Conservation (phyloP, 2,113 vertebrate genomes). For the Corythornis cristatus region DNA sequence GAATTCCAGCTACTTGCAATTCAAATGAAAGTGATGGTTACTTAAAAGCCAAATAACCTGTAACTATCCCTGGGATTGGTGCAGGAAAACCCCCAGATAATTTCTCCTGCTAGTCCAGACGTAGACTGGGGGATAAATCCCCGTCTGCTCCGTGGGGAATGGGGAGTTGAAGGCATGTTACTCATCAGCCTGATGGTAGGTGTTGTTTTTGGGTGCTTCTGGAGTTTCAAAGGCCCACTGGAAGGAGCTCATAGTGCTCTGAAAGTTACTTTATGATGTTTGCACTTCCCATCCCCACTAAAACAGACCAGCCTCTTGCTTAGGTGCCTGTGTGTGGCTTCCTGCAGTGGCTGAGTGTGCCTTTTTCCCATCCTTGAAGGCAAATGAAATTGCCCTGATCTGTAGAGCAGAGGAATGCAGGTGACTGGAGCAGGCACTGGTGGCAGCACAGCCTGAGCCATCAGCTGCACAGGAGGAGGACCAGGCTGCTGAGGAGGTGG, state of each 20-base stretch:
- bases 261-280: not conserved
- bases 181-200: not conserved
- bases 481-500: not conserved
- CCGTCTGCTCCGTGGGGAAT: not conserved
- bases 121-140: slow-evolving; percentile 6
- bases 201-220: not conserved
- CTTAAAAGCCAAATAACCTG: not conserved
- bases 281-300: not conserved
- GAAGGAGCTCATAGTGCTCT: not conserved
- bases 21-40: slow-evolving; percentile 29
- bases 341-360: not conserved
- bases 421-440: not conserved
- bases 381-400: not conserved
- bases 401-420: not conserved
- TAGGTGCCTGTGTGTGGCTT: not conserved
- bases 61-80: not conserved
- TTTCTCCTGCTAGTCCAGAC: not conserved
- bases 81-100: not conserved
- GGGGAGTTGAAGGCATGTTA: not conserved
- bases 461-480: not conserved
- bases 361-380: not conserved
- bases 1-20: not conserved
- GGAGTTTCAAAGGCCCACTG: not conserved
- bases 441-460: not conserved
- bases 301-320: not conserved